Percentiles rank a stretch among this genome's conserved stretches.
Evolutionary conservation across 2,113 vertebrate genomes (phyloP).

Genomic region (Hippocampus barbouri): DNA sequence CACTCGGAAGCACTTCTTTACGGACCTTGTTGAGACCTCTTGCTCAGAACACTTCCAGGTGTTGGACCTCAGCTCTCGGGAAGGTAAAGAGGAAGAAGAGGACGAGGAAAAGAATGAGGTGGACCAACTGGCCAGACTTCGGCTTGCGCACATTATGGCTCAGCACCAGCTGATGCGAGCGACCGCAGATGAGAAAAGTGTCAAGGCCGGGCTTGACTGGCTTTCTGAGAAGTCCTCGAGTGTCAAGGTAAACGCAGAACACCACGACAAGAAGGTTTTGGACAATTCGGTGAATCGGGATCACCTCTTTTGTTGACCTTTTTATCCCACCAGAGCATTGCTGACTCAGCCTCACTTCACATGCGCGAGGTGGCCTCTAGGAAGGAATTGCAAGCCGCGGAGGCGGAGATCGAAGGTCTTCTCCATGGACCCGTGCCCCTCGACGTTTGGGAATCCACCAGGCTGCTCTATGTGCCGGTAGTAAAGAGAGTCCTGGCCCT

Average conservation of each 20-base stretch:
- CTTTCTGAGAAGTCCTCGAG: constrained; percentile 65
- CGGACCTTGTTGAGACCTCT: constrained; percentile 75
- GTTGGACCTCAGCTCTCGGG: constrained; percentile 66
- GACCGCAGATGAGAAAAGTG: constrained; percentile 70
- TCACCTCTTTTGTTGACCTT: background rate
- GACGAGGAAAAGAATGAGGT: constrained; percentile 38
- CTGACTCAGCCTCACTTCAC: constrained; percentile 55
- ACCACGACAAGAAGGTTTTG: background rate
- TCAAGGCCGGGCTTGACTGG: constrained; percentile 73
- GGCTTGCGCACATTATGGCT: constrained; percentile 76
- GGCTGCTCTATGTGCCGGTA: constrained; percentile 75
- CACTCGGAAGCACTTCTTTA: constrained; percentile 74
- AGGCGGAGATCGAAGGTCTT: constrained; percentile 74
- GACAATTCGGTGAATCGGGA: background rate
- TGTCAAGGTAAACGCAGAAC: constrained; percentile 63
- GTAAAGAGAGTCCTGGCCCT: constrained; percentile 77
- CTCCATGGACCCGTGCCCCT: constrained; percentile 72
- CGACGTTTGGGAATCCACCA: constrained; percentile 77
- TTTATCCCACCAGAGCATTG: constrained; percentile 55
- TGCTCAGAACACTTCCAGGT: constrained; percentile 72
- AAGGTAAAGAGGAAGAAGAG: constrained; percentile 37
- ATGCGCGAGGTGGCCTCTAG: constrained; percentile 69
- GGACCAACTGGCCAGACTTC: constrained; percentile 75
- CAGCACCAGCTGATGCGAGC: constrained; percentile 80
- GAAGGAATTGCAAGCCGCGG: constrained; percentile 72